These are phyloP conservation scores for Tetrapedia diversipes DNA, from an alignment of 2,888 invertebrate genomes.

Conservation along the genomic window DNA sequence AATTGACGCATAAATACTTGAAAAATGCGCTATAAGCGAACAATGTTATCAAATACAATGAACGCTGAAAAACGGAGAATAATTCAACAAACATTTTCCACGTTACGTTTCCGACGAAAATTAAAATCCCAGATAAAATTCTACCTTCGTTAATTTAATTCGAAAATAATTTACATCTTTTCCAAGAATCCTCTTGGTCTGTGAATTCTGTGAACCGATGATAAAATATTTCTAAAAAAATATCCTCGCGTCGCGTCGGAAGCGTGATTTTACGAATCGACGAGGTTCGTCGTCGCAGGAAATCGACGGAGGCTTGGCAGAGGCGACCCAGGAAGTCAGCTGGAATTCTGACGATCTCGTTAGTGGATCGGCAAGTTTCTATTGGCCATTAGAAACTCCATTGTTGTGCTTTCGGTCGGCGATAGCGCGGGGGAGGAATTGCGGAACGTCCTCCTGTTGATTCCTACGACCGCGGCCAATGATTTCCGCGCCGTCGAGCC, in stretches of 20 bases:
- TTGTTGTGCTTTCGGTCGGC: conserved; percentile 48
- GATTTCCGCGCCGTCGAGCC: conserved; percentile 56
- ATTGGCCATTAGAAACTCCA: conserved; percentile 60
- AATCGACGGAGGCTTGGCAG: not conserved
- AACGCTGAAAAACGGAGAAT: no score
- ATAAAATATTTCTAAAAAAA: no score
- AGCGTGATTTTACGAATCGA: not conserved
- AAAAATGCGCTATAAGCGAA: no score
- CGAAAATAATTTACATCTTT: no score
- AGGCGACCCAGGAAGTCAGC: conserved; percentile 20
- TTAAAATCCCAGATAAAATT: no score
- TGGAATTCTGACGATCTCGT: conserved; percentile 49
- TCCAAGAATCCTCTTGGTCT: no score
- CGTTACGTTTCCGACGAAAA: no score
- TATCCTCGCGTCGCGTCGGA: not conserved
- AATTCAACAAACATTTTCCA: no score
- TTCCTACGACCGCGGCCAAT: conserved; percentile 57
- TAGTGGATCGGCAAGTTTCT: conserved; percentile 57
- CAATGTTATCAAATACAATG: no score
- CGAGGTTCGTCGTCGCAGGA: not conserved
- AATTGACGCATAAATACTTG: no score
- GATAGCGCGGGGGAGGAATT: not conserved
- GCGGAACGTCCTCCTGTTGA: conserved; percentile 57
- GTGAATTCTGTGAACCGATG: no score
- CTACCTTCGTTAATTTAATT: no score